These are phyloP conservation scores for Rostratula benghalensis DNA, from an alignment of 2,113 vertebrate genomes.

Conservation along the genomic window DNA sequence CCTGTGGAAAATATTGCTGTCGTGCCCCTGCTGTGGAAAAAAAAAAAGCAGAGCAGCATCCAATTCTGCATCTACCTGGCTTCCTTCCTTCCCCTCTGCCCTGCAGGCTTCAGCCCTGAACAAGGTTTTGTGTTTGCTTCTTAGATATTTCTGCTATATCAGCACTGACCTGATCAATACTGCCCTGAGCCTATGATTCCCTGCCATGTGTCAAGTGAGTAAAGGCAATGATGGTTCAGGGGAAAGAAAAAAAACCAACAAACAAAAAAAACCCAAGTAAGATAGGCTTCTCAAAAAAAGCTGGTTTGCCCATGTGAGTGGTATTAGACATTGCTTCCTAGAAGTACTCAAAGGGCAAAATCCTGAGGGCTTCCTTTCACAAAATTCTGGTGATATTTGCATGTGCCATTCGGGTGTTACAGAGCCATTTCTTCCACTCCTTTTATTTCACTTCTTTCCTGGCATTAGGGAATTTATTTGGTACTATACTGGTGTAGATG, in stretches of 20 bases:
- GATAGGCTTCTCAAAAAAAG: not conserved
- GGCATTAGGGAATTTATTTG: not conserved
- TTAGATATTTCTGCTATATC: not conserved
- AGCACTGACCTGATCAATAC: not conserved
- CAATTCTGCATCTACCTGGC: no score
- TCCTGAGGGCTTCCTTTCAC: not conserved
- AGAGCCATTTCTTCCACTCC: not conserved
- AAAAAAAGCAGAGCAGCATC: not conserved
- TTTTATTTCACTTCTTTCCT: not conserved
- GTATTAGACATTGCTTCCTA: not conserved
- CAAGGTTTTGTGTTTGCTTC: not conserved
- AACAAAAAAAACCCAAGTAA: not conserved
- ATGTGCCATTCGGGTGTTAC: not conserved
- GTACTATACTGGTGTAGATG: rapidly evolving
- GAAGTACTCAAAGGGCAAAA: not conserved
- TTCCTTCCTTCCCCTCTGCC: not conserved
- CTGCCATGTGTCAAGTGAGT: not conserved
- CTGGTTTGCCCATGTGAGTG: rapidly evolving
- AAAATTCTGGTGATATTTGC: not conserved
- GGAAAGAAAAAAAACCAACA: not conserved
- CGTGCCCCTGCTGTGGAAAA: not conserved
- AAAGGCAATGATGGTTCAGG: not conserved
- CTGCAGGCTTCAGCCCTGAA: not conserved
- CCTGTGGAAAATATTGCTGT: not conserved
- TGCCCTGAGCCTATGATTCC: not conserved